Percentiles rank a stretch among this genome's conserved stretches.
These are phyloP conservation scores for Exocentrus adspersus DNA, from an alignment of 2,888 invertebrate species.

Conservation along the genomic window DNA sequence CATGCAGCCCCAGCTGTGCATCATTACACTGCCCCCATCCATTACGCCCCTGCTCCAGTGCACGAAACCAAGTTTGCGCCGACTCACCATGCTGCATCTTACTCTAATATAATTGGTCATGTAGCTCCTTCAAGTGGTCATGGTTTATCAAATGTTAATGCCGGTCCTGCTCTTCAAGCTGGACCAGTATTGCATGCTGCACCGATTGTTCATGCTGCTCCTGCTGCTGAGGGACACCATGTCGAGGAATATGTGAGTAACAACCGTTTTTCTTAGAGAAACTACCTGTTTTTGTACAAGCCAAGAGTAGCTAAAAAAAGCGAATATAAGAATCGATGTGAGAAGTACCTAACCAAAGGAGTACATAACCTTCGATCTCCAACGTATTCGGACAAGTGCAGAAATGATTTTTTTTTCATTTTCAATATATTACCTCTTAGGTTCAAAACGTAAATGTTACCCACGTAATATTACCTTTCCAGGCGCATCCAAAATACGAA, in stretches of 20 bases:
- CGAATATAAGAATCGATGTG: no score
- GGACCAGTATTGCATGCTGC: conserved; percentile 32
- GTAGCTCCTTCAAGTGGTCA: conserved; percentile 15
- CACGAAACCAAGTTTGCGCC: conserved; percentile 1
- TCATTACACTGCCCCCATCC: conserved; percentile 13
- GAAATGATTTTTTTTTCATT: no score
- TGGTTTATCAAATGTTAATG: conserved; percentile 24
- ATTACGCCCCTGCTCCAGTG: conserved; percentile 27
- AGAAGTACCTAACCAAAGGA: no score
- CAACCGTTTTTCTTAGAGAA: background rate
- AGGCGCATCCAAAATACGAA: conserved; percentile 68
- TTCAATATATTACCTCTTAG: no score
- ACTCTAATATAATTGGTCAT: conserved; percentile 26
- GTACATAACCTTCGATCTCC: no score
- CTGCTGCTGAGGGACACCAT: conserved; percentile 32
- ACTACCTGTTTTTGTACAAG: no score
- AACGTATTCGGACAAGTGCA: no score
- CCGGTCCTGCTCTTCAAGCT: conserved; percentile 30
- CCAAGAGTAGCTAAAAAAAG: no score
- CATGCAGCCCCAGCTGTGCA: conserved; percentile 7
- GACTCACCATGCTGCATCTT: conserved; percentile 25
- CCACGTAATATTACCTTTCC: no score
- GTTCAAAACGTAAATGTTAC: no score
- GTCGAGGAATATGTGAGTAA: conserved; percentile 42
- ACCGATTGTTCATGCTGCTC: conserved; percentile 30